Conservation (phyloP, 2,888 invertebrate genomes). For the Volucella bombylans region DNA sequence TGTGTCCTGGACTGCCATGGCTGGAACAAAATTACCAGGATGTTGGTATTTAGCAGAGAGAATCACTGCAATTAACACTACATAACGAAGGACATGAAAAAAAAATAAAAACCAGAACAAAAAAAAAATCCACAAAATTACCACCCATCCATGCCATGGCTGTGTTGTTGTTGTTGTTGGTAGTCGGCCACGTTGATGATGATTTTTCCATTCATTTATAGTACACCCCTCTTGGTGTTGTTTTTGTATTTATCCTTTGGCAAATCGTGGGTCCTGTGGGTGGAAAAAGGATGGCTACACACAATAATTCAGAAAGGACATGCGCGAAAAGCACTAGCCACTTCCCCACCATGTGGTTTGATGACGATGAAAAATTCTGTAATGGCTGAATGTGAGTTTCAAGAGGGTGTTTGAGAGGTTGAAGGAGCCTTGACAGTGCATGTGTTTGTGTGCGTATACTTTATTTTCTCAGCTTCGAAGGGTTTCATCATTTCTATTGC, state of each 20-base stretch:
- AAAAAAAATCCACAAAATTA: conserved; percentile 46
- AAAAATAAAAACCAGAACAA: conserved; percentile 11
- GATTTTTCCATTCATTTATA: conserved; percentile 70
- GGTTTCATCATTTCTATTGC: conserved; percentile 50
- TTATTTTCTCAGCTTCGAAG: conserved; percentile 5
- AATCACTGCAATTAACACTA: conserved; percentile 74
- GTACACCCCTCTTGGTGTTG: conserved; percentile 55
- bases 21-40: conserved; percentile 70
- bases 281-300: conserved; percentile 43
- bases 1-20: conserved; percentile 26
- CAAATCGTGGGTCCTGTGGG: conserved; percentile 25
- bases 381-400: conserved; percentile 61
- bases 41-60: conserved; percentile 74
- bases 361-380: conserved; percentile 33
- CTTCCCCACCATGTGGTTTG: conserved; percentile 52
- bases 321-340: conserved; percentile 47
- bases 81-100: conserved; percentile 68
- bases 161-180: conserved; percentile 51
- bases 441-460: conserved; percentile 20
- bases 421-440: background rate
- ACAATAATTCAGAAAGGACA: conserved; percentile 19
- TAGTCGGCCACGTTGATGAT: conserved; percentile 53
- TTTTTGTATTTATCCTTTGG: conserved; percentile 45
- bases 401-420: conserved; percentile 3
- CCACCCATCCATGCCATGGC: too few species aligned